Evolutionary conservation across 1,140 invertebrate genomes (phyloP), one percentile per base, ranked within the genome.

Genomic region (Calliphora vicina): DNA sequence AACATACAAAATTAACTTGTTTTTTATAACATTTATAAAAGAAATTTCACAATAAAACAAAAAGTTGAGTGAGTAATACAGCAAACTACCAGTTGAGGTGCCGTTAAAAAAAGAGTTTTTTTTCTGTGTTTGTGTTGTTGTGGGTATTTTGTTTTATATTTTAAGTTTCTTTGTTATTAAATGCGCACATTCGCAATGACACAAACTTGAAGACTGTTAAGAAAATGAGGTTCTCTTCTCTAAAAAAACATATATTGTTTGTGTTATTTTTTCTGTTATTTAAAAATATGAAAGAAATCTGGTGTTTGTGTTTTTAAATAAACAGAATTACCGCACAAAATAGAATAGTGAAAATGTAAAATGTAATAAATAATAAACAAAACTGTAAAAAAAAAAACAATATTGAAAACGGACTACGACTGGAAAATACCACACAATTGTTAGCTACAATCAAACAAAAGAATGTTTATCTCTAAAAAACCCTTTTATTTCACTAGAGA

Each of bases 151-250:
- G 6, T 20, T 23, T 67, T 20, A 20, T 67, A 23, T 67, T 67
- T 67, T 25, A 67, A 67, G 61, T 67, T 67, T 67, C 61, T 67
- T 67, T 67, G 26, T 76, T 76, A n/a, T 15, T 76, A 35, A 76
- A 76, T 35, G 35, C 35, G 73, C 35, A 76, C 35, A 76, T 76
- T 20, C 13, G 35, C 35, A 27, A 29, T 42, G 26, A 76, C 73
- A 67, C 35, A 35, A 76, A 29, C 27, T 76, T 17, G 20, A 35
- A 42, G 25, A 76, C 26, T 35, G 35, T n/a, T 35, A 13, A 23
- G 23, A 26, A 25, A 25, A 15, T 9, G 6, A 23, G 29, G 23
- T 29, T 29, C 35, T 76, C 35, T 76, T n/a, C 35, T 20, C 17
- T 76, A 76, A 20, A 50, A 13, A 50, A 50, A 12, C 45, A 1